Evolutionary conservation across 2,888 invertebrate genomes (phyloP).

Genomic region (Melanostoma mellinum): DNA sequence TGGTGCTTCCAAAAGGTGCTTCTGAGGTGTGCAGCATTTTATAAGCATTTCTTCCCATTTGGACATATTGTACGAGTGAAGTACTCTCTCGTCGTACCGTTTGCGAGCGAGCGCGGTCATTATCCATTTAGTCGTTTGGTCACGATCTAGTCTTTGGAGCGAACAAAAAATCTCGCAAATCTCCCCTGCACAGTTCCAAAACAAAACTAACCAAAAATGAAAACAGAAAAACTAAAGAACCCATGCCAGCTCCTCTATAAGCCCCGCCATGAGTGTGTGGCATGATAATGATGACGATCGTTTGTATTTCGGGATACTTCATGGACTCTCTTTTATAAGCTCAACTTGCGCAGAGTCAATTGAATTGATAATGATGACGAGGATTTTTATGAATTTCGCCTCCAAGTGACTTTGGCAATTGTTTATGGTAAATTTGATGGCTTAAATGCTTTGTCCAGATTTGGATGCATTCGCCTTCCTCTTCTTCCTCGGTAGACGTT

Average conservation of each 20-base stretch:
- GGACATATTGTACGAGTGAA: constrained; percentile 70
- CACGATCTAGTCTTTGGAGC: constrained; percentile 78
- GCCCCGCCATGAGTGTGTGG: constrained; percentile 66
- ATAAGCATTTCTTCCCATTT: constrained; percentile 69
- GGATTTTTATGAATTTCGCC: constrained; percentile 71
- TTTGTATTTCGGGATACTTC: constrained; percentile 61
- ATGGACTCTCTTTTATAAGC: constrained; percentile 36
- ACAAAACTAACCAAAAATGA: constrained; percentile 27
- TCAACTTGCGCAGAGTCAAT: constrained; percentile 52
- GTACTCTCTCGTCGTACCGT: constrained; percentile 58
- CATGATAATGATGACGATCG: constrained; percentile 71
- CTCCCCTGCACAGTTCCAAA: constrained; percentile 45
- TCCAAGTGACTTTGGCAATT: constrained; percentile 70
- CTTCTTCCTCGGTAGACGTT: not conserved
- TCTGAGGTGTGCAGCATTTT: constrained; percentile 72
- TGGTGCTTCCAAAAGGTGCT: constrained; percentile 63
- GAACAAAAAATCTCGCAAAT: constrained; percentile 51
- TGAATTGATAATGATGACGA: constrained; percentile 73
- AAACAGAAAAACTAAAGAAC: constrained; percentile 33
- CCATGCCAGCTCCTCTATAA: constrained; percentile 39
- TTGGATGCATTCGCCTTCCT: constrained; percentile 41
- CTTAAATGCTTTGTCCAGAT: constrained; percentile 69
- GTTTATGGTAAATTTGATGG: constrained; percentile 72
- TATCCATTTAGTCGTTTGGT: constrained; percentile 82
- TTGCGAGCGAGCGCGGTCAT: constrained; percentile 77